Percentiles rank a stretch among this genome's conserved stretches.
phyloP scores from a whole-genome alignment of 2,113 vertebrate genomes.

The Myiopsitta monachus region DNA sequence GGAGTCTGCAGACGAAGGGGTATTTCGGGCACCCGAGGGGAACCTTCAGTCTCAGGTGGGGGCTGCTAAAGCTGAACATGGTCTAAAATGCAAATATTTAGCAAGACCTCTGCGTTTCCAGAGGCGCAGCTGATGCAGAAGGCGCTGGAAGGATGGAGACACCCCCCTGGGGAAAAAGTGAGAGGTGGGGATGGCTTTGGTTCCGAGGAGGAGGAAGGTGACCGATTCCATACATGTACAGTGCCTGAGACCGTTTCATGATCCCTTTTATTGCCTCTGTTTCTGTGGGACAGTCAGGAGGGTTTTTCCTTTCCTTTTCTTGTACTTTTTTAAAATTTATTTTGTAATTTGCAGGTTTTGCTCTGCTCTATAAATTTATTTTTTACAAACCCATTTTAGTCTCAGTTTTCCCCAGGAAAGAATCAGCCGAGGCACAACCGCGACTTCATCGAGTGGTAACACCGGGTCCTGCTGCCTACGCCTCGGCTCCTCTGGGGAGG shows the following conservation, averaged over 20 bases:
- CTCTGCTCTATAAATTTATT: background rate
- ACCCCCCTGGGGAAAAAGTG: background rate
- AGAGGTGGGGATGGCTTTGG: background rate
- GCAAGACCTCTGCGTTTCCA: background rate
- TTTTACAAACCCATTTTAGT: background rate
- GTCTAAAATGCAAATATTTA: slow-evolving; percentile 8
- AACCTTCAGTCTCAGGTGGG: background rate
- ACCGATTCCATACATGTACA: background rate
- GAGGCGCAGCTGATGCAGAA: background rate
- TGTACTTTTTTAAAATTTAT: background rate
- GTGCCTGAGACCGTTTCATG: background rate
- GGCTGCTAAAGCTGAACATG: background rate
- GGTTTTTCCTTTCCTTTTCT: background rate
- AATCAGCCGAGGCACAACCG: background rate
- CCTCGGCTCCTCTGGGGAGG: background rate
- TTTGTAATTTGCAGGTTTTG: background rate
- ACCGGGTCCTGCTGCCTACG: background rate
- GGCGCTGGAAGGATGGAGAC: background rate
- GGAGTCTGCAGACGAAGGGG: background rate
- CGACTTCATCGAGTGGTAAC: background rate
- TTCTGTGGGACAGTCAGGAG: background rate
- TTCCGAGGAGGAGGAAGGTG: background rate
- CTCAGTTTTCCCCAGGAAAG: background rate
- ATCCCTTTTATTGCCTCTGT: background rate
- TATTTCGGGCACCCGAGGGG: background rate